phyloP scores from a whole-genome alignment of 2,888 invertebrate species.

The Acleris literana region DNA sequence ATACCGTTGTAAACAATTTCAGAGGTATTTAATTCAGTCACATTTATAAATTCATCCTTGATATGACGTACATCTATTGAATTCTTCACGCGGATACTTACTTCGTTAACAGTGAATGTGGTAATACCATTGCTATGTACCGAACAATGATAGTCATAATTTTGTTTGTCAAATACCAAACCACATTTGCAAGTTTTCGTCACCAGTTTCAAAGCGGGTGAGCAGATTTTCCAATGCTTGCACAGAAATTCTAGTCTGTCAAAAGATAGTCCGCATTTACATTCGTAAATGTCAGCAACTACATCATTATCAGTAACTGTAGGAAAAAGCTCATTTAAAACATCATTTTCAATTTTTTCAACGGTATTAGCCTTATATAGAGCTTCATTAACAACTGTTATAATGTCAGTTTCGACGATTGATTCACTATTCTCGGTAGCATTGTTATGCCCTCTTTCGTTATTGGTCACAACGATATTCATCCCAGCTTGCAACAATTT shows the following conservation, averaged over 20 bases:
- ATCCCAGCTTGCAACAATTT: constrained; percentile 1
- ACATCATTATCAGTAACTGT: neutral
- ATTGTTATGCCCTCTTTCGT: neutral
- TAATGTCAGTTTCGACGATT: neutral
- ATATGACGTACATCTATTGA: constrained; percentile 2
- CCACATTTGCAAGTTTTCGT: constrained; percentile 6
- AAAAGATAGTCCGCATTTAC: constrained; percentile 18
- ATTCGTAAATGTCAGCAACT: constrained; percentile 10
- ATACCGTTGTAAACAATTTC: neutral
- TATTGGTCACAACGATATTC: neutral
- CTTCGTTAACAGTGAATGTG: constrained; percentile 10
- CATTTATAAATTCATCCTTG: neutral
- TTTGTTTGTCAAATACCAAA: constrained; percentile 17
- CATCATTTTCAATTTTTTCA: neutral
- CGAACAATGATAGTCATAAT: constrained; percentile 10
- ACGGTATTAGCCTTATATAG: neutral
- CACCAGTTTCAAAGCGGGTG: neutral
- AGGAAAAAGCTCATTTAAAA: neutral
- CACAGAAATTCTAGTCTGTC: constrained; percentile 4
- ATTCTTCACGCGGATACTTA: neutral
- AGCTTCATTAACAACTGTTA: neutral
- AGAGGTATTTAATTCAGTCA: neutral
- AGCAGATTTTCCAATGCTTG: constrained; percentile 8
- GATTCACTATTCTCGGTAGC: neutral
- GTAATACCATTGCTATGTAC: constrained; percentile 5